A percentile compares a stretch with the other conserved stretches of the same genome.
Conservation (phyloP, 2,888 invertebrate genomes). For the Coleophora deauratella region DNA sequence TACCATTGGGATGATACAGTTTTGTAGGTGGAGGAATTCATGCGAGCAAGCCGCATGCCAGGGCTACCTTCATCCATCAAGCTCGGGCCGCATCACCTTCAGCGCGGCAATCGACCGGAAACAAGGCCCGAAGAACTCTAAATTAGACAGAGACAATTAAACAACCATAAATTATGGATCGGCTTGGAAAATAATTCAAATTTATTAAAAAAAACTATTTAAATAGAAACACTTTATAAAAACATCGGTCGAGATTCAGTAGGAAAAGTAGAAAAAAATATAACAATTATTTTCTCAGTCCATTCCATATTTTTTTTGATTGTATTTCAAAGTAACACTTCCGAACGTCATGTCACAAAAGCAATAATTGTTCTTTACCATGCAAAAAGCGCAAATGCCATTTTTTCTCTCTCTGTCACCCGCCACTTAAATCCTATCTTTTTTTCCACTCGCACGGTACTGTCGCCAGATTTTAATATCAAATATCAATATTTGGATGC, state of each 20-base stretch:
- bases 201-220: too few relatives aligned
- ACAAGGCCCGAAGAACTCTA: conserved; percentile 43
- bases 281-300: background rate
- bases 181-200: too few relatives aligned
- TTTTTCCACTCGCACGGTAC: conserved; percentile 28
- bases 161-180: background rate
- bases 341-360: conserved; percentile 33
- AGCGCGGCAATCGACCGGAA: conserved; percentile 62
- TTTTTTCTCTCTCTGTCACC: conserved; percentile 21
- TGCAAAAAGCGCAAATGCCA: conserved; percentile 30
- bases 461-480: conserved; percentile 47
- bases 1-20: too few relatives aligned
- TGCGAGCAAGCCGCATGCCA: conserved; percentile 54
- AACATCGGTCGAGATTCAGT: too few relatives aligned
- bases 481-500: conserved; percentile 70
- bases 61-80: conserved; percentile 67
- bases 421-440: conserved; percentile 17
- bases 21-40: conserved; percentile 34
- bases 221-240: too few relatives aligned
- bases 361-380: conserved; percentile 37
- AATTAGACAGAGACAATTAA: conserved; percentile 33
- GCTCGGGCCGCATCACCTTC: conserved; percentile 66
- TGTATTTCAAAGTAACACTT: conserved; percentile 23
- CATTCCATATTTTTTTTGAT: conserved; percentile 12
- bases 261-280: too few relatives aligned